Conservation (phyloP, 2,888 invertebrate genomes). For the Apamea sordens region DNA sequence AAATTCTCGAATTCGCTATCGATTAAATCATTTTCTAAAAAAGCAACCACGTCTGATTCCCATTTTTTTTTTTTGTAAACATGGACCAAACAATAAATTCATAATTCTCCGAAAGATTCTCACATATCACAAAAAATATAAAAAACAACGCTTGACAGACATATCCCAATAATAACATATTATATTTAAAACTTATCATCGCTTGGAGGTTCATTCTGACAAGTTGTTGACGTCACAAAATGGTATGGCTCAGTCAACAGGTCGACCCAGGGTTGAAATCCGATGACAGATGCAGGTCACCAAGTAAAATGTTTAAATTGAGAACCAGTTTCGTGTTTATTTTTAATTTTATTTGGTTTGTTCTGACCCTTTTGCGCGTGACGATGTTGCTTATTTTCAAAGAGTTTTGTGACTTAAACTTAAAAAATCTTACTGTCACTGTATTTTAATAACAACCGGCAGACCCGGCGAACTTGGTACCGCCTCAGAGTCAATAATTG, state of each 20-base stretch:
- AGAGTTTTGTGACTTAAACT: neutral
- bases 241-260: constrained; percentile 51
- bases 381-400: neutral
- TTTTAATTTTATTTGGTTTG: constrained; percentile 28
- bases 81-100: neutral
- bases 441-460: too few species aligned
- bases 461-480: too few species aligned
- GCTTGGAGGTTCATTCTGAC: constrained; percentile 20
- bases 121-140: neutral
- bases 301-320: constrained; percentile 44
- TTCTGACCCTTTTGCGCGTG: neutral
- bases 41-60: neutral
- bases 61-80: neutral
- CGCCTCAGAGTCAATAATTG: too few species aligned
- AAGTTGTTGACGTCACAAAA: constrained; percentile 42
- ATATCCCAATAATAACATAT: neutral
- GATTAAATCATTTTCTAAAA: neutral
- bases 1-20: neutral
- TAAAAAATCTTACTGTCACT: too few species aligned
- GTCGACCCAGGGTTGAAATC: constrained; percentile 36
- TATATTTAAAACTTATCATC: constrained; percentile 25
- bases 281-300: constrained; percentile 63
- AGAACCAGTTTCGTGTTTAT: constrained; percentile 23
- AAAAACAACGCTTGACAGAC: neutral
- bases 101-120: neutral